A percentile compares a stretch with the other conserved stretches of the same genome.
Evolutionary conservation across 2,888 invertebrate species (phyloP).

Genomic region (Caenorhabditis parvicauda): DNA sequence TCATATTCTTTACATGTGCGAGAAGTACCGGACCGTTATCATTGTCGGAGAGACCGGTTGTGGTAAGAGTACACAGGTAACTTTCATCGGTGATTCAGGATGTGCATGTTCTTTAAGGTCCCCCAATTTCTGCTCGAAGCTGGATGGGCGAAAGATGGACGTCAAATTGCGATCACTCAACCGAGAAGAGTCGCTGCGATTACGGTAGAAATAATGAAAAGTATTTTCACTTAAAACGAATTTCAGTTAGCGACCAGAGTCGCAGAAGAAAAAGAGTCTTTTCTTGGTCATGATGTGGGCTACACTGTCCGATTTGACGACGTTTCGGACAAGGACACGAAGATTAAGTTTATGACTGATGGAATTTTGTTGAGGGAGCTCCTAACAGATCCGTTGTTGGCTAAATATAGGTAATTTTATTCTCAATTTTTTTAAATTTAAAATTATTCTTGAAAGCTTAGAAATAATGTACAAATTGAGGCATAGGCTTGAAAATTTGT

Average conservation of each 20-base stretch:
- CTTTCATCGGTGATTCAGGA: background rate
- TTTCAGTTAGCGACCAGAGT: slow-evolving; percentile 77
- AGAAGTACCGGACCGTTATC: slow-evolving; percentile 84
- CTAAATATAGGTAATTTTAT: slow-evolving; percentile 71
- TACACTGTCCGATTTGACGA: slow-evolving; percentile 77
- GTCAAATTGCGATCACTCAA: slow-evolving; percentile 83
- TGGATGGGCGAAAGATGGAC: slow-evolving; percentile 77
- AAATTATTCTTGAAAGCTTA: background rate
- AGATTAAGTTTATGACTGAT: slow-evolving; percentile 86
- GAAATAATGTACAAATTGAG: background rate
- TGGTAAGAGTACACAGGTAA: slow-evolving; percentile 89
- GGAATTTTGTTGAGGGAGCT: slow-evolving; percentile 90
- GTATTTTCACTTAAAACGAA: too few relatives aligned
- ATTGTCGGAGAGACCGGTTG: slow-evolving; percentile 84
- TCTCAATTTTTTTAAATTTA: background rate
- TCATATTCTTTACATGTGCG: slow-evolving; percentile 84
- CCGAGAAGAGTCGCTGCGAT: slow-evolving; percentile 87
- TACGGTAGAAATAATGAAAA: slow-evolving; percentile 67
- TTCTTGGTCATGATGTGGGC: slow-evolving; percentile 78
- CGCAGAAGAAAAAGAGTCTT: slow-evolving; percentile 79
- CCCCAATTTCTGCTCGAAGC: slow-evolving; percentile 82
- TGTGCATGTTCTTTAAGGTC: slow-evolving; percentile 13
- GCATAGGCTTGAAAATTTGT: too few relatives aligned
- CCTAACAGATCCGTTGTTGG: slow-evolving; percentile 87
- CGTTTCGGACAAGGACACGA: slow-evolving; percentile 62